Percentiles rank a stretch among this genome's conserved stretches.
Evolutionary conservation across 2,113 vertebrate genomes (phyloP).

Genomic region (Cottus gobio): DNA sequence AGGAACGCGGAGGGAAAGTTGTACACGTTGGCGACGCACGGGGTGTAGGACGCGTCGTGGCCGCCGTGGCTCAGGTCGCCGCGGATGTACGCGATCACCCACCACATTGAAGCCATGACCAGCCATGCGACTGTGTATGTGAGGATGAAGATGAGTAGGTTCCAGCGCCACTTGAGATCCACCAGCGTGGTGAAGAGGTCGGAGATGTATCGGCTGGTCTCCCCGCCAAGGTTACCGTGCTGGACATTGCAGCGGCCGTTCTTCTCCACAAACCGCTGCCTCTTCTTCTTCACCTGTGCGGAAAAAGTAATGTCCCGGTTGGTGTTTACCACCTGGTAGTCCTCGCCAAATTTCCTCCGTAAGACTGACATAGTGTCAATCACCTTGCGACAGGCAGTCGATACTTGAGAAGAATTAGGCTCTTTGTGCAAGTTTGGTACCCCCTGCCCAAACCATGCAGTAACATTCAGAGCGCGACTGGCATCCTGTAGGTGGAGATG

Average conservation of each 20-base stretch:
- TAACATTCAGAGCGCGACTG: conserved; percentile 39
- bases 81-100: conserved; percentile 89
- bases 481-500: conserved; percentile 56
- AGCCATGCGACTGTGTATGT: conserved; percentile 92
- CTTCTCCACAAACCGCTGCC: conserved; percentile 92
- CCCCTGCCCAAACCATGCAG: conserved; percentile 25
- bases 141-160: conserved; percentile 90
- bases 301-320: conserved; percentile 70
- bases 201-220: conserved; percentile 89
- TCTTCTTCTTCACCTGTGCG: conserved; percentile 83
- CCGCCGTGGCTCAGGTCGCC: conserved; percentile 85
- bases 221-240: conserved; percentile 90
- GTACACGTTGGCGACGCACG: conserved; percentile 92
- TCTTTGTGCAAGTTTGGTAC: conserved; percentile 65
- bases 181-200: conserved; percentile 92
- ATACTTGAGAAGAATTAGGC: conserved; percentile 29
- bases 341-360: conserved; percentile 88
- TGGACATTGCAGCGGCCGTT: conserved; percentile 92
- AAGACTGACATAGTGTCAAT: conserved; percentile 81
- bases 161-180: conserved; percentile 94
- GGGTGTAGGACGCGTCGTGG: conserved; percentile 83
- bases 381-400: conserved; percentile 1
- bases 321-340: conserved; percentile 87
- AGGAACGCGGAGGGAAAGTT: conserved; percentile 92
- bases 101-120: conserved; percentile 93